These are phyloP conservation scores for Protaetia brevitarsis DNA, from an alignment of 1,140 invertebrate genomes.

Conservation along the genomic window DNA sequence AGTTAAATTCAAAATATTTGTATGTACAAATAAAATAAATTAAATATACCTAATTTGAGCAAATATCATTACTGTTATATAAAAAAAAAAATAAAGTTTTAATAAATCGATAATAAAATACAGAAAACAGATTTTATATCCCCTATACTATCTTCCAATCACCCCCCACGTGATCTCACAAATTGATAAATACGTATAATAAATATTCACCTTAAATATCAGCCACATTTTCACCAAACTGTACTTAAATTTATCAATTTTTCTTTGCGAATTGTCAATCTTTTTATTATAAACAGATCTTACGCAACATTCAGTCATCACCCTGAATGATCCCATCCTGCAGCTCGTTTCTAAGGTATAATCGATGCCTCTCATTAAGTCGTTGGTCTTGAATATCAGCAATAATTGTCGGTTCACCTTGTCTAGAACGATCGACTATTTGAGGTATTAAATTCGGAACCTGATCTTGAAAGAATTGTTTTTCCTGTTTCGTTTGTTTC, in stretches of 20 bases:
- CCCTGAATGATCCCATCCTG: conserved; percentile 78
- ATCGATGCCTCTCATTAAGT: conserved; percentile 91
- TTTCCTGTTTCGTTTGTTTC: conserved; percentile 47
- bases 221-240: conserved; percentile 51
- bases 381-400: conserved; percentile 95
- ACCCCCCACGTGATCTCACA: background rate
- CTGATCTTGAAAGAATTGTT: conserved; percentile 61
- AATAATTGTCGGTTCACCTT: conserved; percentile 81
- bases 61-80: too few species aligned
- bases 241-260: conserved; percentile 44
- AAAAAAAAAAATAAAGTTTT: too few species aligned
- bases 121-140: too few species aligned
- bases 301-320: conserved; percentile 86
- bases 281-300: conserved; percentile 68
- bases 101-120: too few species aligned
- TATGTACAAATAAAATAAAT: too few species aligned
- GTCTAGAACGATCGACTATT: conserved; percentile 70
- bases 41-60: too few species aligned
- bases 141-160: background rate
- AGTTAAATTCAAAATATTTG: too few species aligned
- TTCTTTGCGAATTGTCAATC: conserved; percentile 47
- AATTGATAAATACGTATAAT: conserved; percentile 48
- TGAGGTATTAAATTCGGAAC: conserved; percentile 60
- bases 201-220: conserved; percentile 55
- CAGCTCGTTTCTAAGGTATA: conserved; percentile 70